These are phyloP conservation scores for Eugnorisma glareosa DNA, from an alignment of 2,888 invertebrate species.

Conservation along the genomic window DNA sequence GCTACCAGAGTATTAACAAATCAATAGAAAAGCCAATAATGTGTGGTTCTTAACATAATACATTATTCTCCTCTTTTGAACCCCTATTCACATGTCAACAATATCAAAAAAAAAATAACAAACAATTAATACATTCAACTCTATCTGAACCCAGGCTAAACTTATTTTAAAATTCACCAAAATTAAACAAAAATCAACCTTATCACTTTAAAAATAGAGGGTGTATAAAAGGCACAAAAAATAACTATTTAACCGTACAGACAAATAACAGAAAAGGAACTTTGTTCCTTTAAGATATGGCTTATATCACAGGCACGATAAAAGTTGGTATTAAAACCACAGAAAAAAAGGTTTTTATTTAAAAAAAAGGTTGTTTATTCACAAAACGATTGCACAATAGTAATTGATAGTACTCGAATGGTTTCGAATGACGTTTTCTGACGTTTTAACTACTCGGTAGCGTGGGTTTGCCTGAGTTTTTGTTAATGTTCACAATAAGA, in stretches of 20 bases:
- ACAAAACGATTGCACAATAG: conserved; percentile 83
- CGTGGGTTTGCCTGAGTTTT: conserved; percentile 37
- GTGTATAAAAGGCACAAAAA: background rate
- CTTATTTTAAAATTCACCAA: background rate
- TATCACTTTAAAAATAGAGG: background rate
- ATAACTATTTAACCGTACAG: conserved; percentile 1
- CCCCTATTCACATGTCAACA: conserved; percentile 60
- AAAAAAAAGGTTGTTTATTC: conserved; percentile 79
- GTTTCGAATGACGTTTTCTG: conserved; percentile 79
- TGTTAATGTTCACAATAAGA: conserved; percentile 15
- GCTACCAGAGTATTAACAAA: conserved; percentile 29
- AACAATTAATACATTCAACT: conserved; percentile 69
- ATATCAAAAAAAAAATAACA: conserved; percentile 74
- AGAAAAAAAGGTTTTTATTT: conserved; percentile 73
- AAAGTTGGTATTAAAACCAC: conserved; percentile 49
- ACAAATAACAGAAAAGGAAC: conserved; percentile 14
- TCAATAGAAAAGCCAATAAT: conserved; percentile 47
- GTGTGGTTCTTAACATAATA: conserved; percentile 37
- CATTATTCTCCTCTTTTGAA: conserved; percentile 49
- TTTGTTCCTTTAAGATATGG: background rate
- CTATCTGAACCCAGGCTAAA: conserved; percentile 70
- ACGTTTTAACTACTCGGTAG: conserved; percentile 60
- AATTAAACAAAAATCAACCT: conserved; percentile 21
- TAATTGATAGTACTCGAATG: conserved; percentile 86
- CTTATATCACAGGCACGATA: background rate